These are phyloP conservation scores for Heteromyza rotundicornis DNA, from an alignment of 2,888 invertebrate genomes.

Conservation along the genomic window DNA sequence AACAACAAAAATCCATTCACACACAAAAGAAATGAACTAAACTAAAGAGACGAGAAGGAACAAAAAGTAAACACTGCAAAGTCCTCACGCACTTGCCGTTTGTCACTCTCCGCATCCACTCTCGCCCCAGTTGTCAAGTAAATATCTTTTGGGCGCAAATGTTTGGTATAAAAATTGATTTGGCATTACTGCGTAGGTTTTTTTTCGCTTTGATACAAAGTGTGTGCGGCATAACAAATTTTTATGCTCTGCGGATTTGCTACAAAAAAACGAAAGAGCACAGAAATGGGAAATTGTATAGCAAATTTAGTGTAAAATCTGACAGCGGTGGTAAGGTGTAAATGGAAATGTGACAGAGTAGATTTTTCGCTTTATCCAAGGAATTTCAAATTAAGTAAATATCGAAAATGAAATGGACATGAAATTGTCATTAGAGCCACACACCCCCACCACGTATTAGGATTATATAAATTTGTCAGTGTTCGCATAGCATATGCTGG, in stretches of 20 bases:
- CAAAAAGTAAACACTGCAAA: too few species aligned
- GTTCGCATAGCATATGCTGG: too few species aligned
- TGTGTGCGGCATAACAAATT: conserved; percentile 19
- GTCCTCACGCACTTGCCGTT: neutral
- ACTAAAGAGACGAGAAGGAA: neutral
- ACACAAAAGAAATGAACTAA: neutral
- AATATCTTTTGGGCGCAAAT: neutral
- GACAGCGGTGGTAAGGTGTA: neutral
- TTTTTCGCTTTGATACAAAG: neutral
- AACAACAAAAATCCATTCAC: neutral
- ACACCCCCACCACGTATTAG: too few species aligned
- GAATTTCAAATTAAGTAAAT: too few species aligned
- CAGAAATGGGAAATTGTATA: too few species aligned
- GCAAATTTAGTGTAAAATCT: conserved; percentile 9
- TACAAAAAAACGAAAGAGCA: neutral
- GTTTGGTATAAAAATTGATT: conserved; percentile 21
- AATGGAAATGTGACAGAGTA: too few species aligned
- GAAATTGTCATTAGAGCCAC: too few species aligned
- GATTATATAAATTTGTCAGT: too few species aligned
- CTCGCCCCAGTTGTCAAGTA: conserved; percentile 2
- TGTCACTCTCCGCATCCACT: neutral
- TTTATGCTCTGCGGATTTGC: neutral
- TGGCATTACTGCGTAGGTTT: conserved; percentile 14
- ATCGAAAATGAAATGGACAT: too few species aligned
- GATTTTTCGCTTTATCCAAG: too few species aligned